These are phyloP conservation scores for Hipposideros larvatus DNA, from an alignment of 2,797 vertebrate species.

Conservation along the genomic window DNA sequence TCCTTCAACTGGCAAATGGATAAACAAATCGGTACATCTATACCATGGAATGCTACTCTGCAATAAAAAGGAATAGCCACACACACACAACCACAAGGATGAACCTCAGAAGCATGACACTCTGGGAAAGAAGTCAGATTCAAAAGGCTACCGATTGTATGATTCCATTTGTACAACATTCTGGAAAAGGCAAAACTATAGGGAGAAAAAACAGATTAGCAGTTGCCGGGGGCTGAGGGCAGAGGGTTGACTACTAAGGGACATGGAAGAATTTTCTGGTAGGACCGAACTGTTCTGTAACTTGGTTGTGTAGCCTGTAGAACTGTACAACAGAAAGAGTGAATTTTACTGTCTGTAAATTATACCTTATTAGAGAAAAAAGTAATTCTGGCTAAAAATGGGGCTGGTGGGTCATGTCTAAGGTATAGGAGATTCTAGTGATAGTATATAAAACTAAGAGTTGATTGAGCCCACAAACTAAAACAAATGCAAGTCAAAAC, in stretches of 20 bases:
- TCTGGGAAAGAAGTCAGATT: neutral
- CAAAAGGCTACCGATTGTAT: neutral
- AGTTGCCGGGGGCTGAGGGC: neutral
- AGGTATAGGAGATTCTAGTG: neutral
- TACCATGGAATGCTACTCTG: neutral
- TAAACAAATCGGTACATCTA: neutral
- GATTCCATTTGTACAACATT: neutral
- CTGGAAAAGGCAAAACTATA: neutral
- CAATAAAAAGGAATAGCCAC: neutral
- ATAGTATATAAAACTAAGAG: neutral
- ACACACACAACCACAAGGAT: neutral
- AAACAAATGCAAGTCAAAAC: slow-evolving; percentile 20
- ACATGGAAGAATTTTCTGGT: neutral
- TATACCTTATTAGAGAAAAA: neutral
- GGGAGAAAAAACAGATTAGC: neutral
- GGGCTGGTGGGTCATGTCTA: neutral
- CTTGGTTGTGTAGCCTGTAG: neutral
- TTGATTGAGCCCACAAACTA: neutral
- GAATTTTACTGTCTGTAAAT: neutral
- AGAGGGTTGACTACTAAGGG: neutral
- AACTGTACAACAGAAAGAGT: neutral
- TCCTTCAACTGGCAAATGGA: neutral
- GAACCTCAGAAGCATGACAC: neutral
- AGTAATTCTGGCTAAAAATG: slow-evolving; percentile 11
- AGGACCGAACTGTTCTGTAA: neutral